Evolutionary conservation across 2,113 vertebrate species (phyloP), one percentile per base, ranked within the genome.

Genomic region (Anthoscopus minutus): DNA sequence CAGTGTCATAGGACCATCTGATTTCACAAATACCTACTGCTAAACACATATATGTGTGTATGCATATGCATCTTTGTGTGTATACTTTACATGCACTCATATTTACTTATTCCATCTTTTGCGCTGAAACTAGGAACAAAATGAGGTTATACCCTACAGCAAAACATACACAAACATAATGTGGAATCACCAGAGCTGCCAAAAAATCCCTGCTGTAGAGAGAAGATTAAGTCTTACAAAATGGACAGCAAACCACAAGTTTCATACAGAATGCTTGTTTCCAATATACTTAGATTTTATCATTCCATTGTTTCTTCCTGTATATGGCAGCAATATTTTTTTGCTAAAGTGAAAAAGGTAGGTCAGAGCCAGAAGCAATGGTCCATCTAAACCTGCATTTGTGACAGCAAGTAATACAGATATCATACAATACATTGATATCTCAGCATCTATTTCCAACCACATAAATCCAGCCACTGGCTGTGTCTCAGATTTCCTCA

Each of bases 241-340:
- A 88, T 19, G 48, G 47, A 94, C 60, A 95, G 66, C 83, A 96
- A 96, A 86, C 95, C 92, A 77, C 83, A 92, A 82, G 50, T 92
- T 93, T 81, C 90, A 60, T 73, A 51, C 33, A 60, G 87, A 92
- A 89, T 54, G 51, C 77, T 95, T 90, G 86, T 92, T 81, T 16
- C 70, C 73, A 85, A 51, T 51, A 66, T 66, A 93, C 57, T 94
- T 61, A 95, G 82, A 96, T 96, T 95, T 96, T 97, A 96, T 95
- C 94, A 86, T 81, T 80, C 40, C 45, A 22, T 91, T 89, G 71
- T 93, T 96, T 93, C 95, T 97, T 96, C 88, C 86, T 95, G 83
- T 69, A 57, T 84, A 94, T 88, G 86, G 91, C 96, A 92, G 73
- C 76, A 91, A 93, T 71, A 80, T 60, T 4, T 60, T 66, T 61